Conservation (phyloP, 2,797 vertebrate species). For the Florisuga fusca region DNA sequence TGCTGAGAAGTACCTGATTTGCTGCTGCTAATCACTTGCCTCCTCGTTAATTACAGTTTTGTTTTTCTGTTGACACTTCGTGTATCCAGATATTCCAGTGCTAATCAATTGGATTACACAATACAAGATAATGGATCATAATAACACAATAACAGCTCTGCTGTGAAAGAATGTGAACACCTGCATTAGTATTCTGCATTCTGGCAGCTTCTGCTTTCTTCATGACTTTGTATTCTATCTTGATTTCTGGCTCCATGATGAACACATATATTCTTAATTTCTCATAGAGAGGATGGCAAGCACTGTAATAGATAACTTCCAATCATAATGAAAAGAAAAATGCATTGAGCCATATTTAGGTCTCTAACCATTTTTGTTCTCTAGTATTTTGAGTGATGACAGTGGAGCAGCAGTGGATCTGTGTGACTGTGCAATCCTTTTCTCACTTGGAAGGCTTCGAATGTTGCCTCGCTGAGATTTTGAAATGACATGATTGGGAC, state of each 20-base stretch:
- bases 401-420: not conserved
- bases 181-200: not conserved
- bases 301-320: slow-evolving; percentile 53
- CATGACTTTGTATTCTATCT: not conserved
- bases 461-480: slow-evolving; percentile 2
- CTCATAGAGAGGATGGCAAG: slow-evolving; percentile 22
- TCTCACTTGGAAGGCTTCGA: slow-evolving; percentile 24
- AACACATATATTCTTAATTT: slow-evolving; percentile 50
- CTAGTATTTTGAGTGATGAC: slow-evolving; percentile 61
- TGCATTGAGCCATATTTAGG: slow-evolving; percentile 4
- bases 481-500: not conserved
- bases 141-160: not conserved
- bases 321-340: slow-evolving; percentile 43
- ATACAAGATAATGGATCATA: not conserved
- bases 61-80: not conserved
- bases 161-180: not conserved
- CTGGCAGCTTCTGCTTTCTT: not conserved
- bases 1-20: not conserved
- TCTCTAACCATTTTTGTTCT: slow-evolving; percentile 33
- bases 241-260: slow-evolving; percentile 36
- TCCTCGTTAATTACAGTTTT: not conserved
- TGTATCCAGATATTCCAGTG: not conserved
- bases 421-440: not conserved
- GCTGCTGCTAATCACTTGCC: not conserved
- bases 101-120: not conserved